phyloP scores from a whole-genome alignment of 2,113 vertebrate species.

The Crocuta crocuta region DNA sequence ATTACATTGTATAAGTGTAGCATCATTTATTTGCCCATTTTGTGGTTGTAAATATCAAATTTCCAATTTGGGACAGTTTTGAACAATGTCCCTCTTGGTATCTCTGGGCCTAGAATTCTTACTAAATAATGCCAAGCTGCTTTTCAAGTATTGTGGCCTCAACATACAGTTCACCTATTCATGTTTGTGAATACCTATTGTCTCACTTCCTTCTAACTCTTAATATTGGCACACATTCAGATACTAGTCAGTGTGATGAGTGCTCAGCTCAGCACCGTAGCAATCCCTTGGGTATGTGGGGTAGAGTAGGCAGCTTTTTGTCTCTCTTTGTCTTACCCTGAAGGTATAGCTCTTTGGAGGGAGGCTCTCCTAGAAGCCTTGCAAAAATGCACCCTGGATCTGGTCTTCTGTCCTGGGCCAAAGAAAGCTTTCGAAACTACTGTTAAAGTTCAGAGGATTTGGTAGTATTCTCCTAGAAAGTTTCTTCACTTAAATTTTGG shows the following conservation, averaged over 20 bases:
- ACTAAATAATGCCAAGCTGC: not conserved
- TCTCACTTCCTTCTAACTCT: not conserved
- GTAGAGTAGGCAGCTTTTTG: not conserved
- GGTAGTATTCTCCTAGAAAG: not conserved
- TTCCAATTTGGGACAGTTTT: not conserved
- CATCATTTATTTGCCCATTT: not conserved
- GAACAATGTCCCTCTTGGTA: not conserved
- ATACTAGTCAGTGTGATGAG: not conserved
- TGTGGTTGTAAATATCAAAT: not conserved
- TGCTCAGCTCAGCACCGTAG: not conserved
- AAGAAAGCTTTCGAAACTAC: not conserved
- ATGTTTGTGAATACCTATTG: not conserved
- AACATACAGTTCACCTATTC: not conserved
- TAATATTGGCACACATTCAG: not conserved
- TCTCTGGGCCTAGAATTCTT: not conserved
- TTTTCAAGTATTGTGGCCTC: not conserved
- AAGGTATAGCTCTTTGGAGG: not conserved
- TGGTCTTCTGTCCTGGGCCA: not conserved
- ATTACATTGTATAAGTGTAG: not conserved
- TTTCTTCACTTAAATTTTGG: constrained; percentile 11
- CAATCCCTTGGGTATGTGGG: not conserved
- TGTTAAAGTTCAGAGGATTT: not conserved
- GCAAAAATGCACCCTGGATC: not conserved
- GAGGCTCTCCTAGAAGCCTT: not conserved
- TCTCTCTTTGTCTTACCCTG: not conserved